These are phyloP conservation scores for Diadema setosum DNA, from an alignment of 35 echinoderm and acorn worm genomes.

Conservation along the genomic window DNA sequence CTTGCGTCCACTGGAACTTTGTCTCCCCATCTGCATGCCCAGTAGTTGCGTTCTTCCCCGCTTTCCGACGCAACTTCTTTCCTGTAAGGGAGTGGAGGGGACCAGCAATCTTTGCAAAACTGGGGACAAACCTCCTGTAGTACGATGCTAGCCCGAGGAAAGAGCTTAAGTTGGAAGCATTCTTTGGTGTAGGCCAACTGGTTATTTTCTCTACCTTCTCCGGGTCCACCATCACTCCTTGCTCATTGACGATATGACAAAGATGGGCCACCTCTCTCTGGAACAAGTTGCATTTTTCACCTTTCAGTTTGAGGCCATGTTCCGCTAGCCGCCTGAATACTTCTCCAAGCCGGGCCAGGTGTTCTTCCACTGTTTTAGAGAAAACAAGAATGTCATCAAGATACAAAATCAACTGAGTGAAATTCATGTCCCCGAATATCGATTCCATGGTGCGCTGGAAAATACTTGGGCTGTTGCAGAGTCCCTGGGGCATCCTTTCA, in stretches of 20 bases:
- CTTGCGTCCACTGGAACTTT: neutral
- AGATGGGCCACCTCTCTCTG: constrained; percentile 12
- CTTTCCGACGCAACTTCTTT: neutral
- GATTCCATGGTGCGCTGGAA: constrained; percentile 65
- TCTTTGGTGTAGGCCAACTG: constrained; percentile 29
- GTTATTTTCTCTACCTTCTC: constrained; percentile 21
- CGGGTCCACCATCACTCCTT: constrained; percentile 14
- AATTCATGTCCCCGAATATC: constrained; percentile 57
- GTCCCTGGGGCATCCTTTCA: constrained; percentile 68
- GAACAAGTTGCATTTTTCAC: constrained; percentile 52
- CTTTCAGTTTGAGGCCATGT: constrained; percentile 46
- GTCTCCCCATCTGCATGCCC: neutral
- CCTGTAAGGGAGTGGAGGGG: constrained; percentile 32
- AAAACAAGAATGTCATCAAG: constrained; percentile 74
- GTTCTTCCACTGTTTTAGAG: constrained; percentile 52
- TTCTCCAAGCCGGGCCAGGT: neutral
- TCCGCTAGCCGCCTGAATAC: constrained; percentile 14
- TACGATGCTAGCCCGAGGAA: constrained; percentile 53
- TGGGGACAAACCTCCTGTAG: constrained; percentile 31
- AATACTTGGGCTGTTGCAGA: constrained; percentile 65
- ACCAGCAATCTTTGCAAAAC: constrained; percentile 16
- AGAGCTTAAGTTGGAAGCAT: neutral
- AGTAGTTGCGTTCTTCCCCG: neutral
- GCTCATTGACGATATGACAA: constrained; percentile 45
- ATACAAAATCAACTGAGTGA: constrained; percentile 47